Base-by-base conservation (phyloP, 2,888 invertebrate genomes). In the Cenopis cana region DNA sequence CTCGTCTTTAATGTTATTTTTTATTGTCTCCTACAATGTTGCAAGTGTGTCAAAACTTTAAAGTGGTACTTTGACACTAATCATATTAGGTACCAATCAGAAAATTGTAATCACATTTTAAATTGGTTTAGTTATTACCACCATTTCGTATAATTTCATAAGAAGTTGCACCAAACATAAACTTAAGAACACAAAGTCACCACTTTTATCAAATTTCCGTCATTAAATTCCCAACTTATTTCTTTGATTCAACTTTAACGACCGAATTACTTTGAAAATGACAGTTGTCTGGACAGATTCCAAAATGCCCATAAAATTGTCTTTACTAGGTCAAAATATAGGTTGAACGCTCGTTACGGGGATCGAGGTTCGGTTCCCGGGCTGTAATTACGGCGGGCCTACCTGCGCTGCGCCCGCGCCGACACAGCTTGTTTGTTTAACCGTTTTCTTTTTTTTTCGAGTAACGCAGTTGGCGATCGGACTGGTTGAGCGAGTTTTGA, bases 261-360 rank as follows among this genome's bases (percentile, higher is more conserved):
- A 69, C 60, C 68, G 70, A 80, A 82, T 82, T 77, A 79, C 69
- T 77, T 73, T 59, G 36, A 69, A 76, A 86, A 84, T 82, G 82
- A 83, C 82, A 82, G 79, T 78, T 69, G 73, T 67, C 57, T 72
- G 77, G 73, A 59, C 76, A 72, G 78, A 78, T 75, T 73, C 68
- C 70, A 77, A 76, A 76, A 75, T 68, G 76, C 74, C 77, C 78
- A 74, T 85, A 85, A 85, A 86, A 85, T 76, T 82, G 83, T 85
- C 79, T 79, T 85, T 85, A 81, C 77, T 80, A 82, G 82, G 79
- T 84, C 84, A 88, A 89, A 91, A 85, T 90, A 91, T 88, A 89
- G 89, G 90, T 87, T 89, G 73, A 75, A 9, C 38, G 49, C 60
- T 65, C 24, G 62, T 62, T 54, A 55, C 29, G 46, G 29, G 77